phyloP scores from a whole-genome alignment of 2,888 invertebrate genomes.

The Aporophyla nigra region DNA sequence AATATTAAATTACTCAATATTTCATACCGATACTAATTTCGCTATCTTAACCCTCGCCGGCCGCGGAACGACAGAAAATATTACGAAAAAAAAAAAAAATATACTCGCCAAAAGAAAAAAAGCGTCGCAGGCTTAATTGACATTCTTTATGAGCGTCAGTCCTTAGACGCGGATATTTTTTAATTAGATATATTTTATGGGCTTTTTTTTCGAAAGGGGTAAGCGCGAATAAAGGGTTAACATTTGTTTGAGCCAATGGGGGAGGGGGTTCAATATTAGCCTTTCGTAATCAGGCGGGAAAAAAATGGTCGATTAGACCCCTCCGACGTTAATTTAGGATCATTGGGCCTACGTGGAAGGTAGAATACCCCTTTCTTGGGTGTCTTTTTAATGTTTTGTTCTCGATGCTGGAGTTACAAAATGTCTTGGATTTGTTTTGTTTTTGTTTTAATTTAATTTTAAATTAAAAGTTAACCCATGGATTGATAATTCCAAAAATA shows the following conservation, averaged over 20 bases:
- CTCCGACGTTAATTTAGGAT: constrained; percentile 89
- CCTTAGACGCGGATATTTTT: constrained; percentile 91
- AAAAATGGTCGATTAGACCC: constrained; percentile 90
- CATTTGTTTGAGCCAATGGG: constrained; percentile 88
- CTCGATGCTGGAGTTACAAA: constrained; percentile 77
- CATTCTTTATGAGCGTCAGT: constrained; percentile 91
- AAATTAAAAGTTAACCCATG: neutral
- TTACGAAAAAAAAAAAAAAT: constrained; percentile 83
- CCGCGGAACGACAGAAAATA: constrained; percentile 88
- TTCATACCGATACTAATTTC: constrained; percentile 91
- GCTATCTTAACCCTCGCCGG: constrained; percentile 90
- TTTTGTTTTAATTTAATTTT: constrained; percentile 1
- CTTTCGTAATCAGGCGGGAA: constrained; percentile 90
- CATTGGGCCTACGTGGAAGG: constrained; percentile 86
- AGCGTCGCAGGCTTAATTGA: constrained; percentile 89
- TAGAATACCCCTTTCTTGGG: constrained; percentile 70
- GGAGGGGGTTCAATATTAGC: constrained; percentile 89
- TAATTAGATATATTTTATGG: constrained; percentile 92
- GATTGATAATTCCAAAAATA: no score
- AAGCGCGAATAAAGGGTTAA: constrained; percentile 89
- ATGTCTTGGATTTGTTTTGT: constrained; percentile 60
- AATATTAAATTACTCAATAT: constrained; percentile 91
- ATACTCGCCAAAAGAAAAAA: constrained; percentile 80
- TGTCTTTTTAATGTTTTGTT: constrained; percentile 82
- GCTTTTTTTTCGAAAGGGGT: constrained; percentile 89